These are phyloP conservation scores for Zeuzera pyrina DNA, from an alignment of 2,888 invertebrate genomes.

Conservation along the genomic window DNA sequence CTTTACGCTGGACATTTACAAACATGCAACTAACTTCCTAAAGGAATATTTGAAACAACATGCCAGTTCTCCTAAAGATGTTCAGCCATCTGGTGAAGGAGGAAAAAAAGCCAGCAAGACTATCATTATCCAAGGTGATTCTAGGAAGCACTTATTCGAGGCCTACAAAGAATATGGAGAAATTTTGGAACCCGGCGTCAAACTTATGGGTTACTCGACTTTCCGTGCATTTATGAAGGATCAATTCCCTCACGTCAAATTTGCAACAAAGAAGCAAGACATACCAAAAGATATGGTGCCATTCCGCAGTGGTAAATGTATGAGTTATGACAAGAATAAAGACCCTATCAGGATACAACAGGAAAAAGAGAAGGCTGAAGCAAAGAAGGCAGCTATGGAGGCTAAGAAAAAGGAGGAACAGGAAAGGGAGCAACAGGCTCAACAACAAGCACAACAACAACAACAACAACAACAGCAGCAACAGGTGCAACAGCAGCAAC, in stretches of 20 bases:
- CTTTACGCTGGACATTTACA: slow-evolving; percentile 83
- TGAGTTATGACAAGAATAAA: slow-evolving; percentile 67
- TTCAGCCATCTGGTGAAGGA: slow-evolving; percentile 52
- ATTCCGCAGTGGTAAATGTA: slow-evolving; percentile 70
- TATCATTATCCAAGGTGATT: slow-evolving; percentile 66
- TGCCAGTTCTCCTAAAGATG: slow-evolving; percentile 69
- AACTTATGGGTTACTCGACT: slow-evolving; percentile 85
- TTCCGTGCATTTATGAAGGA: slow-evolving; percentile 87
- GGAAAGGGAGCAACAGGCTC: slow-evolving; percentile 54
- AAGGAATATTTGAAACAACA: slow-evolving; percentile 81
- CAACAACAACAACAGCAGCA: slow-evolving; percentile 48
- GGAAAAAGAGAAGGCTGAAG: slow-evolving; percentile 64
- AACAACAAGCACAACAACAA: slow-evolving; percentile 47
- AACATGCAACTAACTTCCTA: slow-evolving; percentile 83
- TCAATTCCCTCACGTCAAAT: slow-evolving; percentile 84
- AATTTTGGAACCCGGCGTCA: slow-evolving; percentile 78
- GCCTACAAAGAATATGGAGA: slow-evolving; percentile 83
- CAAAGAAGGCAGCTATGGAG: slow-evolving; percentile 65
- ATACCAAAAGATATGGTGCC: slow-evolving; percentile 62
- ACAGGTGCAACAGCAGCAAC: slow-evolving; percentile 51
- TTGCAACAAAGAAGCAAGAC: slow-evolving; percentile 75
- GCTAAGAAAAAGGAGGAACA: slow-evolving; percentile 66
- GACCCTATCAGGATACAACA: slow-evolving; percentile 64
- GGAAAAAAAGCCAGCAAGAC: slow-evolving; percentile 68
- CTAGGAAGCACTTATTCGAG: slow-evolving; percentile 81